phyloP scores from a whole-genome alignment of 2,888 invertebrate species.

The Microctonus hyperodae region DNA sequence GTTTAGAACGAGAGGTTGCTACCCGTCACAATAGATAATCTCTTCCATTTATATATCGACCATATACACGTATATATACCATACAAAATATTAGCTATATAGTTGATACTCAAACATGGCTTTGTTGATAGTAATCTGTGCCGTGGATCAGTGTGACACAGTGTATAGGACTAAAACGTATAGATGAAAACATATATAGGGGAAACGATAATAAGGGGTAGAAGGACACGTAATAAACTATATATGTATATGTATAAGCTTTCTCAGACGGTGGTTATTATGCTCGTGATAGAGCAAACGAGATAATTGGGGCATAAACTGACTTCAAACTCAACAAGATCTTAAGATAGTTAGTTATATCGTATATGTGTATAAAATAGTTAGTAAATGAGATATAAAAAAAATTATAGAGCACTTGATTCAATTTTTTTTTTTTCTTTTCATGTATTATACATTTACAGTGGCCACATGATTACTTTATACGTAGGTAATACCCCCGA shows the following conservation, averaged over 20 bases:
- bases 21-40: conserved; percentile 4
- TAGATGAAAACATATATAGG: background rate
- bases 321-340: conserved; percentile 49
- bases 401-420: conserved; percentile 4
- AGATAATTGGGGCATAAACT: conserved; percentile 58
- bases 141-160: background rate
- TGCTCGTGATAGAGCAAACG: conserved; percentile 50
- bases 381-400: background rate
- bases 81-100: background rate
- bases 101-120: conserved; percentile 20
- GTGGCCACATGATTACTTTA: too few relatives aligned
- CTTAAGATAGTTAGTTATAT: conserved; percentile 27
- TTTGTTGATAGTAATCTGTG: conserved; percentile 21
- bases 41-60: background rate
- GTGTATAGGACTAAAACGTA: background rate
- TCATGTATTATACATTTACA: too few relatives aligned
- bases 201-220: background rate
- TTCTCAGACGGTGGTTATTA: conserved; percentile 26
- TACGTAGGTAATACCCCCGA: too few relatives aligned
- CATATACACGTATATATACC: background rate
- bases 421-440: background rate
- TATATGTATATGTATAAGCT: too few relatives aligned
- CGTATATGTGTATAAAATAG: background rate
- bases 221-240: too few relatives aligned
- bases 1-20: background rate